A percentile compares a stretch with the other conserved stretches of the same genome.
phyloP scores from a whole-genome alignment of 2,888 invertebrate species.

The Troglohyphantes excavatus region DNA sequence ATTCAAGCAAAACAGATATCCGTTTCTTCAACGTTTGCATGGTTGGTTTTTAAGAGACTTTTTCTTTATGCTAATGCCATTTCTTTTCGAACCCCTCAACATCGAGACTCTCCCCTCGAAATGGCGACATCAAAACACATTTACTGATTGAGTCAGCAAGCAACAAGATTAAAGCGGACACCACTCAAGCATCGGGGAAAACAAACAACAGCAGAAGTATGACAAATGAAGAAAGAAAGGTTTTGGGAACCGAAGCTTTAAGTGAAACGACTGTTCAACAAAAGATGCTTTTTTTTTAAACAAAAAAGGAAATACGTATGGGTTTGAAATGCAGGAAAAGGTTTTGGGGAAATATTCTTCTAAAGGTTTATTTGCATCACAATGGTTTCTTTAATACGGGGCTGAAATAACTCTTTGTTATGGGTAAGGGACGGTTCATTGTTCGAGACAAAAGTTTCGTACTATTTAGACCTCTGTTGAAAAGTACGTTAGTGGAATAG shows the following conservation, averaged over 20 bases:
- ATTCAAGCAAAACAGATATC: not conserved
- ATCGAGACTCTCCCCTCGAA: not conserved
- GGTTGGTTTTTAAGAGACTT: not conserved
- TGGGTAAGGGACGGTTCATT: not conserved
- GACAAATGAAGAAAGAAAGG: not conserved
- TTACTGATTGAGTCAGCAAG: conserved; percentile 6
- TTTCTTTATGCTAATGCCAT: not conserved
- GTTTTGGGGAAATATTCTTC: not conserved
- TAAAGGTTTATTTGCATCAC: not conserved
- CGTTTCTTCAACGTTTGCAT: not conserved
- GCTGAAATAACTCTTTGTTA: conserved; percentile 1
- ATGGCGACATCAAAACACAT: conserved; percentile 9
- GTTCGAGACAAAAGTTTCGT: not conserved
- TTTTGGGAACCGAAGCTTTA: conserved; percentile 8
- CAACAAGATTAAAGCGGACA: conserved; percentile 2
- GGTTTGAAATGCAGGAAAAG: not conserved
- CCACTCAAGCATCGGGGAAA: not conserved
- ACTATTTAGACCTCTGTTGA: not conserved
- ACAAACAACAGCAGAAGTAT: not conserved
- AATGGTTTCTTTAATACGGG: not conserved
- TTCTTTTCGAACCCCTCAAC: not conserved
- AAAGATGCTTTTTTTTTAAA: not conserved
- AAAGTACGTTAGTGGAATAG: too few species aligned
- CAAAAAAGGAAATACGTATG: not conserved
- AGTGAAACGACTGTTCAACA: conserved; percentile 5